Evolutionary conservation across 2,113 vertebrate genomes (phyloP), one percentile per base, ranked within the genome.

Genomic region (Gadus macrocephalus): DNA sequence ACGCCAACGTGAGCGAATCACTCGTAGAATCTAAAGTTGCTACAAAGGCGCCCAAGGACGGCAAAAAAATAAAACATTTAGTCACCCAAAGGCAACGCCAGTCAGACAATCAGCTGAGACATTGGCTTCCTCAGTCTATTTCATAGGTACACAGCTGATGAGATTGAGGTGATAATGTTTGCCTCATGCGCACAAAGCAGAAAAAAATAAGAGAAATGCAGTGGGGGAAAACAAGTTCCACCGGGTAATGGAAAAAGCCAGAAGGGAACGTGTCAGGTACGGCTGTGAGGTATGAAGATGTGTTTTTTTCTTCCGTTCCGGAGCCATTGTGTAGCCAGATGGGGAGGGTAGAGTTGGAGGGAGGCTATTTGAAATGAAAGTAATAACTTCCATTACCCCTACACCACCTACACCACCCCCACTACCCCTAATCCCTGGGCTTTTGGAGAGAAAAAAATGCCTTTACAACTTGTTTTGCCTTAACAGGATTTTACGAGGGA

Each of bases 401-500:
- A 16, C 15, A 49, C 42, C 42, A 49, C 42, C 42, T 49, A 14
- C 42, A 49, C 42, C 42, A 3, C 42, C 42, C 8, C 55, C 55
- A 17, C 55, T 16, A 16, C 15, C 79, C 75, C 85, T 86, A 88
- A 81, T 90, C 84, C 84, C 82, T 79, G 42, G 66, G 79, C 87
- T 90, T 89, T 87, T 91, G 87, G 42, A 58, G 55, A n/a, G 55
- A 58, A 17, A 58, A 58, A 90, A 89, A 91, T 85, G 83, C 87
- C 87, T 89, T 84, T 85, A 87, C 87, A 85, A 89, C 90, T 89
- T 78, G 87, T 83, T 89, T 88, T 89, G 74, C 86, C 89, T 90
- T 90, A 89, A 86, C 88, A 85, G 82, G 83, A 84, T 88, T 91
- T 92, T 90, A 85, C 72, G 83, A 88, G 85, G 89, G 88, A 91